Evolutionary conservation across 2,113 vertebrate genomes (phyloP), one percentile per base, ranked within the genome.

Genomic region (Sorex fumeus): DNA sequence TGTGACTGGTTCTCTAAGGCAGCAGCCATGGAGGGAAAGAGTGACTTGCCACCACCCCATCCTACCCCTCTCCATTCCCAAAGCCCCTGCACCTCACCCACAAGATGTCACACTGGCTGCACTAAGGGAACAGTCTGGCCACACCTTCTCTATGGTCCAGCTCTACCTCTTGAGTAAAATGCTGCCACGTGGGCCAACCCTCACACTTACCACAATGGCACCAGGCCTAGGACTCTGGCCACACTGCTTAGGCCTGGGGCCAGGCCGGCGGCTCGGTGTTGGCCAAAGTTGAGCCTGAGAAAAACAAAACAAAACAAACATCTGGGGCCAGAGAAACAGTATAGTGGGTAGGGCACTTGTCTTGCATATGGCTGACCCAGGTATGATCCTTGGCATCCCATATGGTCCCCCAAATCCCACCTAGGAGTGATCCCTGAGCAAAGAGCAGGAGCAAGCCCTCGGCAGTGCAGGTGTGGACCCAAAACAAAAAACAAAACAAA

Each of bases 1-100:
- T 95, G 50, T 5, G n/a, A 47, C 1, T 34, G 15, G 80, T 18
- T 74, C 25, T 91, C 96, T 96, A 87, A 60, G 15, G 27, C 16
- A 21, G 89, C 86, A 93, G 88, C 53, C 67, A 1, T 30, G 64
- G 77, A 81, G 78, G 43, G 30, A 90, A 60, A 93, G 82, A 84
- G 57, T 92, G 47, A 91, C 4, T 62, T 1, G 78, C 96, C 87
- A 94, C 8, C 71, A 62, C 28, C 69, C 36, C 8, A 23, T 60
- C 18, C 78, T 28, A 5, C 69, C 62, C n/a, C 53, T 28, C 72
- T 82, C 64, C 57, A 53, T 23, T 4, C 6, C 88, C 64, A 15
- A 1, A 23, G 27, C 12, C 32, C 57, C 70, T 67, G 27, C 36
- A 16, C 0, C 0, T 32, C 40, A 62, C 28, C 36, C 23, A 21